These are phyloP conservation scores for Megastigmus dorsalis DNA, from an alignment of 2,888 invertebrate species.

Conservation along the genomic window DNA sequence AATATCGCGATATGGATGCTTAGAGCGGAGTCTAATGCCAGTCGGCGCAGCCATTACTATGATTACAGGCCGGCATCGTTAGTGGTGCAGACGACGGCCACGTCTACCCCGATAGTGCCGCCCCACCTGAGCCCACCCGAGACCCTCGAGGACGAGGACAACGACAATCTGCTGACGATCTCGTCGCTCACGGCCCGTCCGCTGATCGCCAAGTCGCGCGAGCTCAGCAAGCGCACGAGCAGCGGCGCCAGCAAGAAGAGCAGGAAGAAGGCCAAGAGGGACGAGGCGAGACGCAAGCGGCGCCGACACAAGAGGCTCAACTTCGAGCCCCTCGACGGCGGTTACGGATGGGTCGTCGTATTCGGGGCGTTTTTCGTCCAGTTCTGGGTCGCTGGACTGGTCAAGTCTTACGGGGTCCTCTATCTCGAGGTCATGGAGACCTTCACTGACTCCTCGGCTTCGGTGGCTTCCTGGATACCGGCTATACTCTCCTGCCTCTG, in stretches of 20 bases:
- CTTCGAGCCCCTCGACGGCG: conserved; percentile 80
- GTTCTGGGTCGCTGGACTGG: conserved; percentile 87
- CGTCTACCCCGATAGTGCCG: conserved; percentile 72
- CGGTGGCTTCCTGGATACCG: conserved; percentile 87
- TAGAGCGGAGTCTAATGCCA: too few relatives aligned
- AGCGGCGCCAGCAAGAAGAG: conserved; percentile 51
- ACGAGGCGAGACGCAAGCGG: conserved; percentile 43
- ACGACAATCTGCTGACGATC: conserved; percentile 83
- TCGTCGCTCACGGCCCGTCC: conserved; percentile 84
- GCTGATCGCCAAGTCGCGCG: conserved; percentile 82
- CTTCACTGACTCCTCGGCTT: conserved; percentile 84
- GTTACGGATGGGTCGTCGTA: conserved; percentile 86
- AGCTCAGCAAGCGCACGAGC: conserved; percentile 66
- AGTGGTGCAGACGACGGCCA: conserved; percentile 74
- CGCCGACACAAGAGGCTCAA: conserved; percentile 59
- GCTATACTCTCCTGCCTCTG: conserved; percentile 86
- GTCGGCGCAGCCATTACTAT: conserved; percentile 59
- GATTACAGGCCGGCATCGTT: conserved; percentile 74
- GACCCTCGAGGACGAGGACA: conserved; percentile 79
- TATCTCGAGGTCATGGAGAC: conserved; percentile 89
- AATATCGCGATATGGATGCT: too few relatives aligned
- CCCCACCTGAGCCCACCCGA: conserved; percentile 73
- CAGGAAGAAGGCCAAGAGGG: conserved; percentile 56
- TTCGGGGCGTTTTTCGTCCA: conserved; percentile 87
- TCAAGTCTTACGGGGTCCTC: conserved; percentile 87